Evolutionary conservation across 2,113 vertebrate species (phyloP).

Genomic region (Colius striatus): DNA sequence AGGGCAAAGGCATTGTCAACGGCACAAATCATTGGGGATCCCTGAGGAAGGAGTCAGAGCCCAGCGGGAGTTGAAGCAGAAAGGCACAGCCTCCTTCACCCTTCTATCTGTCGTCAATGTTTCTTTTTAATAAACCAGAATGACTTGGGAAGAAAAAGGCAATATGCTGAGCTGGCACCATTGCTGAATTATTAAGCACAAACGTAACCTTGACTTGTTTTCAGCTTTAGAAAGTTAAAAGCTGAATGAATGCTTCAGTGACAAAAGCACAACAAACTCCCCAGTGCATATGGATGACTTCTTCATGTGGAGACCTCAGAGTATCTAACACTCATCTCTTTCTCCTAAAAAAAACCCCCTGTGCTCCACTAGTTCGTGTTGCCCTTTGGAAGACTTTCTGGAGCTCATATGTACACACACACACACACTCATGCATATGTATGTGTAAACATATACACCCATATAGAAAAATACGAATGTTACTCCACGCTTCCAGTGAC

Average conservation of each 20-base stretch:
- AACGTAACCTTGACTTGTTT: slow-evolving; percentile 68
- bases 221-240: slow-evolving; percentile 38
- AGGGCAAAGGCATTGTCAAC: background rate
- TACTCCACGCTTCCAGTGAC: background rate
- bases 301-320: background rate
- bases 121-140: slow-evolving; percentile 58
- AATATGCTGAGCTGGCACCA: slow-evolving; percentile 57
- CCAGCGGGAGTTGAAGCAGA: background rate
- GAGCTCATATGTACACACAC: background rate
- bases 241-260: slow-evolving; percentile 6
- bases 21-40: background rate
- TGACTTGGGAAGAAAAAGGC: slow-evolving; percentile 40
- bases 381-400: background rate
- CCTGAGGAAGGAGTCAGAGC: background rate
- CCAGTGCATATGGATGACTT: background rate
- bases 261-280: slow-evolving; percentile 34
- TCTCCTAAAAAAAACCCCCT: background rate
- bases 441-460: background rate
- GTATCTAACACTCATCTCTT: background rate
- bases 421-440: background rate
- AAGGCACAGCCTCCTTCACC: slow-evolving; percentile 20
- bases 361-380: background rate
- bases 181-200: slow-evolving; percentile 59
- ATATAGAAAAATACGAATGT: fast-evolving
- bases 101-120: slow-evolving; percentile 5